A percentile compares a stretch with the other conserved stretches of the same genome.
phyloP scores from a whole-genome alignment of 23 tunicate genomes.

The Oikopleura albicans region DNA sequence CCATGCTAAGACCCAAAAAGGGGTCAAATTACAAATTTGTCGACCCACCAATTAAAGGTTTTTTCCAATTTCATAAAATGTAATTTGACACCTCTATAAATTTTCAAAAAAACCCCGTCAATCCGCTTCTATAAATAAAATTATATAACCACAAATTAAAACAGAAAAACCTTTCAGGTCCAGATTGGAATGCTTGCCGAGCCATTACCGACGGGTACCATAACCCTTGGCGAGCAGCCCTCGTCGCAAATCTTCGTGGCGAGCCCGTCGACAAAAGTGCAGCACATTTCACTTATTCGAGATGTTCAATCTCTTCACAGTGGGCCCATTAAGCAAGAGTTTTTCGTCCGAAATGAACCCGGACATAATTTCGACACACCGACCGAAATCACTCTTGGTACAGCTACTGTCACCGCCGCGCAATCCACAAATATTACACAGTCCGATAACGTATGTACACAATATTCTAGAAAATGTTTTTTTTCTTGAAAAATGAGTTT shows the following conservation, averaged over 20 bases:
- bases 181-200: background rate
- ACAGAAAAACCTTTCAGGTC: background rate
- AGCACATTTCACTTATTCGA: background rate
- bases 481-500: too few species aligned
- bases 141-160: too few species aligned
- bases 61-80: too few species aligned
- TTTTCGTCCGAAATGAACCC: background rate
- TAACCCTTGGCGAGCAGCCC: background rate
- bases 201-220: background rate
- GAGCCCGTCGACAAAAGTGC: background rate
- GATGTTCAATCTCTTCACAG: background rate
- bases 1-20: too few species aligned
- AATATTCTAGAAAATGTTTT: too few species aligned
- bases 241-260: background rate
- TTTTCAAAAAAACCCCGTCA: too few species aligned
- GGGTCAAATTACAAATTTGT: too few species aligned
- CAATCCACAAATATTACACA: background rate
- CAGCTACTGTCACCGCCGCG: constrained; percentile 8
- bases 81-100: too few species aligned
- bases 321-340: background rate
- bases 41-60: too few species aligned
- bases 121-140: too few species aligned
- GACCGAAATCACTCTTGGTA: background rate
- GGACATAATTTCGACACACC: background rate
- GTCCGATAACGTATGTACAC: background rate